Base-by-base conservation (phyloP, 2,888 invertebrate genomes). In the Caradrina kadenii region DNA sequence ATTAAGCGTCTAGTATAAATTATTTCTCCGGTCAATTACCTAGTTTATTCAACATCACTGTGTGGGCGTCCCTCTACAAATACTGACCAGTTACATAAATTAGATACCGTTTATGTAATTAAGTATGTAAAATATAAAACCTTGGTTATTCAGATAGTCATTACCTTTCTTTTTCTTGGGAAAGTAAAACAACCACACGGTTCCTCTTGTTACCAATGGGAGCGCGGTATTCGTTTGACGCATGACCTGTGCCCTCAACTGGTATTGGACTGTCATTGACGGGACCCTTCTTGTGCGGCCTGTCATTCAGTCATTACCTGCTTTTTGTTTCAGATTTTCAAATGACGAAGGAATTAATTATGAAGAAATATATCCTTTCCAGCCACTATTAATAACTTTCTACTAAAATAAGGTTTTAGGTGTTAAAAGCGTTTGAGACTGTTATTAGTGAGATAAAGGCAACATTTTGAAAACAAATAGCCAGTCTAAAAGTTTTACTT, bases 1-100 rank as follows among this genome's bases (percentile, higher is more conserved):
- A 71, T 81, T 81, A 83, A 78, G 71, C 19, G 63, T 35, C 81
- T 63, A 69, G 81, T 77, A 81, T 65, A 69, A 76, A 59, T 59
- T 76, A 70, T 76, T 54, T 67, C 58, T 55, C 39, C 10, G 63
- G 19, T 26, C 82, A 81, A 81, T 81, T 81, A 81, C 72, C 84
- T 61, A 61, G 74, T 83, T 66, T 63, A 74, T 66, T 58, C 53
- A 50, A 26, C 76, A 66, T 66, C 50, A 62, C 21, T 3, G 53
- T 26, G 82, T 84, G 66, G 82, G 84, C 55, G 82, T 49, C 62
- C 48, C 58, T 64, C 55, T 69, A 48, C 63, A 60, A 63, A 63
- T 49, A 48, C 52, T 73, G 84, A 69, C 68, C 63, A 21, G 17
- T 58, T 19, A 63, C 6, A 55, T 62, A 48, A 65, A 63, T 70